phyloP scores from a whole-genome alignment of 2,797 vertebrate species.

The Sandelia bainsii region DNA sequence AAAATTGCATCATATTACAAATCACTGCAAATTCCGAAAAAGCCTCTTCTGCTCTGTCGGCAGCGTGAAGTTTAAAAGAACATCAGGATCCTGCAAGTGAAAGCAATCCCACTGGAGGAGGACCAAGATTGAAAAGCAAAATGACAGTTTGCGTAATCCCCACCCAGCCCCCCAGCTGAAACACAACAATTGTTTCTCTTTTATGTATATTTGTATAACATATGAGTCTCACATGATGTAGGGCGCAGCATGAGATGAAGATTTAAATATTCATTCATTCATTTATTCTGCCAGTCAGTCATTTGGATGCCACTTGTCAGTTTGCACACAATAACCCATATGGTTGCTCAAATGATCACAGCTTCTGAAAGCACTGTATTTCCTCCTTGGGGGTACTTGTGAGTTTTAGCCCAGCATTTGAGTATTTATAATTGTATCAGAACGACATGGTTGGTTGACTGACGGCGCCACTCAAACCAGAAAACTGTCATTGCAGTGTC shows the following conservation, averaged over 20 bases:
- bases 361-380: neutral
- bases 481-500: constrained; percentile 62
- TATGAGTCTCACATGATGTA: constrained; percentile 4
- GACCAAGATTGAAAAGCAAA: constrained; percentile 34
- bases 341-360: constrained; percentile 13
- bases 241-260: neutral
- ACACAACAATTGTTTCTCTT: constrained; percentile 41
- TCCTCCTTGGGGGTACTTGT: constrained; percentile 23
- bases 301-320: constrained; percentile 28
- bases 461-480: constrained; percentile 64
- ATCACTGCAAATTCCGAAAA: constrained; percentile 46
- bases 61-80: constrained; percentile 16
- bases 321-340: constrained; percentile 26
- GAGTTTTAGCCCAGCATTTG: constrained; percentile 21
- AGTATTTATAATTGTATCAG: constrained; percentile 62
- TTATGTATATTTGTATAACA: constrained; percentile 11
- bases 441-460: constrained; percentile 45
- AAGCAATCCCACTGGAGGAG: constrained; percentile 38
- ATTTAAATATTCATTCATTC: constrained; percentile 16
- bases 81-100: constrained; percentile 34
- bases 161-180: neutral
- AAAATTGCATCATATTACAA: constrained; percentile 55
- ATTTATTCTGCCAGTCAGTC: constrained; percentile 9
- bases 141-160: constrained; percentile 59
- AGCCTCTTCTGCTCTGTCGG: constrained; percentile 11